A percentile compares a stretch with the other conserved stretches of the same genome.
These are phyloP conservation scores for Drosophila ustulata DNA, from an alignment of 2,888 invertebrate genomes.

Conservation along the genomic window DNA sequence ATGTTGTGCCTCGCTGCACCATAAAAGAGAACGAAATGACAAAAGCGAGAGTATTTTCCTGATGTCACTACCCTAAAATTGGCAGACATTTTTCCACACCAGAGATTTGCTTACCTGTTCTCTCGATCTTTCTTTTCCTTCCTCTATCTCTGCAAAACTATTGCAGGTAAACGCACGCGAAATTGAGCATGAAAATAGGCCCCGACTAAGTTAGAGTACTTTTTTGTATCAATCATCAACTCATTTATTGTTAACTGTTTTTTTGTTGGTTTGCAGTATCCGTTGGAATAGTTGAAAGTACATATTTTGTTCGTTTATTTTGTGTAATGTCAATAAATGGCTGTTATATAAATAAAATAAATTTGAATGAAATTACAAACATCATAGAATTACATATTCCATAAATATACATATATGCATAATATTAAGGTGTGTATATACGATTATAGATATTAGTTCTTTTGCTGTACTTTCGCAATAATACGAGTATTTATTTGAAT, in stretches of 20 bases:
- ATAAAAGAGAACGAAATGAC: conserved; percentile 46
- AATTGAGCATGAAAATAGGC: conserved; percentile 52
- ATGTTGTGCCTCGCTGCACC: conserved; percentile 71
- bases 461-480: conserved; percentile 69
- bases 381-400: conserved; percentile 62
- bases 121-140: background rate
- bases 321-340: conserved; percentile 54
- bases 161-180: conserved; percentile 70
- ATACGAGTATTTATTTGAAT: conserved; percentile 68
- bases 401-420: background rate
- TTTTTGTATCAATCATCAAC: conserved; percentile 77
- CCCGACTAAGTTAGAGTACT: conserved; percentile 12
- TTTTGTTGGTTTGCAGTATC: conserved; percentile 46
- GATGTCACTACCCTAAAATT: conserved; percentile 79
- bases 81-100: conserved; percentile 66
- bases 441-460: conserved; percentile 22
- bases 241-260: conserved; percentile 71
- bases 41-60: conserved; percentile 68
- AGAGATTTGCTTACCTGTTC: conserved; percentile 40
- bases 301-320: conserved; percentile 32
- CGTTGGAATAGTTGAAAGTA: conserved; percentile 60
- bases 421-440: conserved; percentile 23
- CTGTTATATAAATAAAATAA: conserved; percentile 32
- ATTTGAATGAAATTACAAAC: conserved; percentile 59
- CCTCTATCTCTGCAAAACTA: conserved; percentile 8